phyloP scores from a whole-genome alignment of 2,888 invertebrate species.

The Xestoiulus laeticollis region DNA sequence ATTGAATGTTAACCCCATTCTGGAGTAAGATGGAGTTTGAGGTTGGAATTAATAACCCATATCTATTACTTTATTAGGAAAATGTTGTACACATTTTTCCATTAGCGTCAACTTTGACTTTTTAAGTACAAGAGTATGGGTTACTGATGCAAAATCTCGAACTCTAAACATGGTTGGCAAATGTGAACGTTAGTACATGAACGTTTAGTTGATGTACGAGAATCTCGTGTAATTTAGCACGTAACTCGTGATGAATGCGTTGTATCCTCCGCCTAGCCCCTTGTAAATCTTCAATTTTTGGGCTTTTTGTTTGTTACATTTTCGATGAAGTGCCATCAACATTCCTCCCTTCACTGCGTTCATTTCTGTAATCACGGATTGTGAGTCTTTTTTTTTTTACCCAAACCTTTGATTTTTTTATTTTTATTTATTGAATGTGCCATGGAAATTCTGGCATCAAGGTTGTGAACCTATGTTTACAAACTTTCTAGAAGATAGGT shows the following conservation, averaged over 20 bases:
- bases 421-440: constrained; percentile 11
- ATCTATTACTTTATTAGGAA: neutral
- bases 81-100: too few relatives aligned
- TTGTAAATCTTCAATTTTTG: neutral
- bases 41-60: neutral
- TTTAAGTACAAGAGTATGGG: neutral
- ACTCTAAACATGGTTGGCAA: neutral
- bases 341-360: neutral
- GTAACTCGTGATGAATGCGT: neutral
- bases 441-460: neutral
- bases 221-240: constrained; percentile 28
- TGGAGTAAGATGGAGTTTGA: neutral
- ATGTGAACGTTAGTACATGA: neutral
- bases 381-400: neutral
- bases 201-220: constrained; percentile 37
- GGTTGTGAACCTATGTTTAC: constrained; percentile 8
- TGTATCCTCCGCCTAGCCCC: neutral
- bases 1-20: neutral
- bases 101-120: neutral
- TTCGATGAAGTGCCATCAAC: constrained; percentile 27
- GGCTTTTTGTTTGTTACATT: constrained; percentile 1
- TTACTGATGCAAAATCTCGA: neutral
- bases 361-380: neutral
- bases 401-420: neutral
- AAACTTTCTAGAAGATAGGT: neutral